Percentiles rank a stretch among this genome's conserved stretches.
Conservation (phyloP, 2,113 vertebrate genomes). For the Peucedramus taeniatus region DNA sequence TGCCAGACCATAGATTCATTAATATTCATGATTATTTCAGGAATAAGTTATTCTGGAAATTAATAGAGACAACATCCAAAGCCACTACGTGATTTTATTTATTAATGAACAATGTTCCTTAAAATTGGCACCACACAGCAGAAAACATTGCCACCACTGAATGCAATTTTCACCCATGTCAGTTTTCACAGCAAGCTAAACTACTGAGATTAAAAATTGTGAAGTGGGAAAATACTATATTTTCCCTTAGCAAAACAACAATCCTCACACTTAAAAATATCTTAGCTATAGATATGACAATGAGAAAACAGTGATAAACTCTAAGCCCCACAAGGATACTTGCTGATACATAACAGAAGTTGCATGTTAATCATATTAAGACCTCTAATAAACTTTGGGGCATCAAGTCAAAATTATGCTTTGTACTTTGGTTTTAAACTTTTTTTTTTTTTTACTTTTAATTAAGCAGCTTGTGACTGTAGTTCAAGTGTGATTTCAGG, state of each 20-base stretch:
- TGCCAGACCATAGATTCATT: not conserved
- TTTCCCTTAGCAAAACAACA: not conserved
- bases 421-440: not conserved
- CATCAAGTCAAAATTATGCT: not conserved
- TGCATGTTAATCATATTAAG: not conserved
- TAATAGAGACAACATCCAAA: not conserved
- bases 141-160: not conserved
- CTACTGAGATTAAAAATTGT: not conserved
- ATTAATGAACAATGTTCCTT: not conserved
- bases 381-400: not conserved
- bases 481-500: not conserved
- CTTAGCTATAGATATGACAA: not conserved
- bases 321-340: not conserved
- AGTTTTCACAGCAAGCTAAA: not conserved
- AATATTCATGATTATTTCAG: not conserved
- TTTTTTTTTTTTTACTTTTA: not conserved
- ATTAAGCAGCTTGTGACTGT: not conserved
- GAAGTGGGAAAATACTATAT: not conserved
- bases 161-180: not conserved
- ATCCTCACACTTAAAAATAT: not conserved
- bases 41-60: slow-evolving; percentile 8
- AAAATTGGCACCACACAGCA: not conserved
- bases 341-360: not conserved
- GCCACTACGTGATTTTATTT: not conserved
- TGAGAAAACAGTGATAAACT: not conserved